Conservation (phyloP, 1,140 invertebrate genomes). For the Capitella teleta region DNA sequence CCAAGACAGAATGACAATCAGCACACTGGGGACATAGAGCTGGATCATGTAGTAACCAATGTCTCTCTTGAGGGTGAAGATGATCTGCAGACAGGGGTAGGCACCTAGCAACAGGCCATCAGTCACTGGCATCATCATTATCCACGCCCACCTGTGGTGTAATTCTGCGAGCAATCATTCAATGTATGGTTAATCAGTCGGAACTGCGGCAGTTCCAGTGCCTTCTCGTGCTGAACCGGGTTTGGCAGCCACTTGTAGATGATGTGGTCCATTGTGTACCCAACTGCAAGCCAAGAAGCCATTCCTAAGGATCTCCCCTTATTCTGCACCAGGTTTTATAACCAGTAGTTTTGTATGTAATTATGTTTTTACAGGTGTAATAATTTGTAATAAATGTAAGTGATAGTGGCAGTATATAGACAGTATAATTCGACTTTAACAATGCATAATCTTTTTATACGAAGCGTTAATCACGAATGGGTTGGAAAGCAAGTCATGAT, state of each 20-base stretch:
- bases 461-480: too few species aligned
- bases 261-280: slow-evolving; percentile 25
- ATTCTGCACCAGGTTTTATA: too few species aligned
- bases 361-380: too few species aligned
- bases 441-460: too few species aligned
- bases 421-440: too few species aligned
- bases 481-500: too few species aligned
- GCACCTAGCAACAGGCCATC: too few species aligned
- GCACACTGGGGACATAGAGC: slow-evolving; percentile 16
- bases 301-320: too few species aligned
- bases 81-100: slow-evolving; percentile 9
- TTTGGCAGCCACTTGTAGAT: slow-evolving; percentile 43
- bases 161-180: slow-evolving; percentile 13
- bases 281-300: slow-evolving; percentile 18
- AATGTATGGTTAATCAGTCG: slow-evolving; percentile 3
- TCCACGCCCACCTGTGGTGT: slow-evolving; percentile 16
- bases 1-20: slow-evolving; percentile 18
- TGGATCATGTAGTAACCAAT: slow-evolving; percentile 18
- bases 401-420: neutral
- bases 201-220: slow-evolving; percentile 16
- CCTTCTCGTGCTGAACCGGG: slow-evolving; percentile 52
- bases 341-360: too few species aligned
- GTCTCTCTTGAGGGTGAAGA: slow-evolving; percentile 13
- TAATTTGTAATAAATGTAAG: neutral
- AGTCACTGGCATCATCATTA: too few species aligned